Base-by-base conservation (phyloP, 92 coral and sea anemone genomes). In the Zoanthus sociatus region DNA sequence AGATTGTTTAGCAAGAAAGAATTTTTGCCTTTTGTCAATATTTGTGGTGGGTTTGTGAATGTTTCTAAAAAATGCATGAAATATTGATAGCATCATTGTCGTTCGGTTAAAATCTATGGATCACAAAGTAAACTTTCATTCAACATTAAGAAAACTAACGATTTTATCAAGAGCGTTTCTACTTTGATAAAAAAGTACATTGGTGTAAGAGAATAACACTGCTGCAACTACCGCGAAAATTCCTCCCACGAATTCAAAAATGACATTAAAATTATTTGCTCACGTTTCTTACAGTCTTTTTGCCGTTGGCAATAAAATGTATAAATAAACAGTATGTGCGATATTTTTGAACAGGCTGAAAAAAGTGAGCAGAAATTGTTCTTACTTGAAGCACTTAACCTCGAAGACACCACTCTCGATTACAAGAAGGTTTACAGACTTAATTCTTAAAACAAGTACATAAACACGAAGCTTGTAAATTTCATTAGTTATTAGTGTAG, bases 401-500 rank as follows among this genome's bases (percentile, higher is more conserved):
- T 51, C 58, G n/a, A 69, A 13, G 18, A 45, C 32, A 8, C 55
- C 55, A 79, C 73, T 63, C 32, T 63, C 11, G 75, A 12, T 63
- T 18, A 81, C 20, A 31, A 81, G 85, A 81, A 13, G 51, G 21
- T 47, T 63, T 50, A 47, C 53, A 51, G 82, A 30, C 44, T 18
- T 54, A 81, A 67, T 81, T 64, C 66, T 32, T 63, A 45, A 51
- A 66, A 45, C 26, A 79, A 79, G 73, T 63, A 79, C 45, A 79
- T 63, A 79, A 79, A 81, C 85, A 66, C 15, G 44, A 47, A 47
- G 73, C 85, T 81, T 81, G 75, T 81, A 66, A 81, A 66, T 48
- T 84, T 84, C 87, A 84, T 71, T 73, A 84, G 90, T 30, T 48
- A 82, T 75, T 71, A 83, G 83, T 64, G 84, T 67, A 53, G 77